Evolutionary conservation across 2,888 invertebrate species (phyloP).

Genomic region (Drosophila emarginata): DNA sequence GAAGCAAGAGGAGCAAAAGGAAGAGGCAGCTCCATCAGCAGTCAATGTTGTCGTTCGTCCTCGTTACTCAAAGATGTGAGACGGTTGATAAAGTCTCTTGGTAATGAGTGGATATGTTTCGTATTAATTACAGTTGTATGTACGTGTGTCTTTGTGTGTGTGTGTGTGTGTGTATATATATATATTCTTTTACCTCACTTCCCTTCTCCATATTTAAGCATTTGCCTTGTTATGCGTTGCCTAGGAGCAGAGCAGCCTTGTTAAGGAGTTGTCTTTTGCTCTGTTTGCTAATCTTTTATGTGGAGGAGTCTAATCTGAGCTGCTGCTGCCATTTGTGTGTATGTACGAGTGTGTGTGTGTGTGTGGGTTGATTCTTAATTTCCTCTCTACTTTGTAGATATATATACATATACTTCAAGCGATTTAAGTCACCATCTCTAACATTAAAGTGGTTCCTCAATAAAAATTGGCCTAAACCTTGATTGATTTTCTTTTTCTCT

Average conservation of each 20-base stretch:
- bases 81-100: constrained; percentile 55
- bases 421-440: constrained; percentile 32
- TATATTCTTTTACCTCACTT: constrained; percentile 19
- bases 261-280: constrained; percentile 41
- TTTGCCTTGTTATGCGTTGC: constrained; percentile 19
- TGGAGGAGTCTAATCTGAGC: constrained; percentile 25
- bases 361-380: constrained; percentile 50
- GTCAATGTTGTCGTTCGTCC: constrained; percentile 31
- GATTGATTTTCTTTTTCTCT: constrained; percentile 35
- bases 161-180: constrained; percentile 23
- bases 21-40: constrained; percentile 31
- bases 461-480: constrained; percentile 40
- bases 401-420: not conserved
- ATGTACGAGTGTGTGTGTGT: not conserved
- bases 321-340: constrained; percentile 13
- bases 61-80: constrained; percentile 40
- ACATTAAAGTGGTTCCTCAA: constrained; percentile 39
- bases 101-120: constrained; percentile 68
- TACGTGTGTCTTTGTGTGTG: not conserved
- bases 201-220: not conserved
- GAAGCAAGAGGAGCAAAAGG: too few relatives aligned
- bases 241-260: constrained; percentile 17
- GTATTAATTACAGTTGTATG: constrained; percentile 58
- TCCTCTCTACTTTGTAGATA: constrained; percentile 18
- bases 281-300: constrained; percentile 22